Conservation (phyloP, 2,888 invertebrate species). For the Eristalis arbustorum region DNA sequence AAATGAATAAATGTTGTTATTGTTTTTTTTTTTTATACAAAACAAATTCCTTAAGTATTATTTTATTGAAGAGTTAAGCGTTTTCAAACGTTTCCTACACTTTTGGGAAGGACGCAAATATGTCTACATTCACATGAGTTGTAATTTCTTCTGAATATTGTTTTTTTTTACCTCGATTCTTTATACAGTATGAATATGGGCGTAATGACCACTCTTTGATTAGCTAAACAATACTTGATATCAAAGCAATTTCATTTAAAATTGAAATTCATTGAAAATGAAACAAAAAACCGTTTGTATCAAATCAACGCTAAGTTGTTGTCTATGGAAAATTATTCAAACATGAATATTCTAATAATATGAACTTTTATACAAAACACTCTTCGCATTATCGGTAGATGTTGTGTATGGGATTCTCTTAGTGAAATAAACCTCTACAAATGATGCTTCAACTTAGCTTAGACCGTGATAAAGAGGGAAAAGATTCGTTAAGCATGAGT, state of each 20-base stretch:
- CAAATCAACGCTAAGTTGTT: background rate
- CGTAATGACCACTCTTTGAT: background rate
- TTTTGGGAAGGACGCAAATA: background rate
- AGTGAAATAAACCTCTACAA: background rate
- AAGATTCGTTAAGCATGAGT: background rate
- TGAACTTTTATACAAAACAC: background rate
- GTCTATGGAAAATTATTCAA: background rate
- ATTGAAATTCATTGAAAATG: background rate
- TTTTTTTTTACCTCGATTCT: too few relatives aligned
- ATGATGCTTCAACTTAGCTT: too few relatives aligned
- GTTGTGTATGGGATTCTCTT: background rate
- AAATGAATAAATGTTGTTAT: background rate
- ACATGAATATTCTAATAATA: background rate
- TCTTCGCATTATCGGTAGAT: background rate
- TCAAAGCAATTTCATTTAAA: background rate
- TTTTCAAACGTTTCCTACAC: background rate
- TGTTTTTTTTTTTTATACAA: background rate
- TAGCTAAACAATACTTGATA: background rate
- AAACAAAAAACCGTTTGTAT: background rate
- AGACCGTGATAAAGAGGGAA: too few relatives aligned
- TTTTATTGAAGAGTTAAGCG: background rate
- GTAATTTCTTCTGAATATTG: too few relatives aligned
- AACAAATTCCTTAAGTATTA: background rate
- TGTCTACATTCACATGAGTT: background rate
- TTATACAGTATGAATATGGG: too few relatives aligned